These are phyloP conservation scores for Enteromius fasciolatus DNA, from an alignment of 2,797 vertebrate genomes.

Conservation along the genomic window DNA sequence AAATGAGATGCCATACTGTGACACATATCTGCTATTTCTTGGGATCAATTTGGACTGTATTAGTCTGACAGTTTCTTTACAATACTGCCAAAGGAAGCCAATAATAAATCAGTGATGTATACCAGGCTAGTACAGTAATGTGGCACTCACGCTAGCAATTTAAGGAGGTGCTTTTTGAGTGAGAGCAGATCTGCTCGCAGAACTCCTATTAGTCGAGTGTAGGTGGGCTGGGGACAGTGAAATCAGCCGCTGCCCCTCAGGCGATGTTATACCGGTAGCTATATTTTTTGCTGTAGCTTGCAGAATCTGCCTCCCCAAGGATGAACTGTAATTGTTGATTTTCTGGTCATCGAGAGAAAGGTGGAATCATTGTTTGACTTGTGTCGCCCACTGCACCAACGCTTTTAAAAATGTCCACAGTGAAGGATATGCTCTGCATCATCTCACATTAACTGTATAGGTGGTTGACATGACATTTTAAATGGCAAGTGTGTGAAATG, in stretches of 20 bases:
- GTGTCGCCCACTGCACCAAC: neutral
- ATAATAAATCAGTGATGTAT: constrained; percentile 42
- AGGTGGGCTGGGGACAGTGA: constrained; percentile 30
- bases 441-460: neutral
- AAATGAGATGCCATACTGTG: constrained; percentile 16
- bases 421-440: constrained; percentile 8
- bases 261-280: constrained; percentile 17
- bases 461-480: neutral
- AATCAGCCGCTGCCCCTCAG: constrained; percentile 32
- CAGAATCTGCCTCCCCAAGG: constrained; percentile 22
- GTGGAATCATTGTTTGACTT: constrained; percentile 35
- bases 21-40: constrained; percentile 27
- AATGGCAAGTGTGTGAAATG: neutral
- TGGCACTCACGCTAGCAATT: constrained; percentile 39
- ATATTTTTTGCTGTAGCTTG: constrained; percentile 36
- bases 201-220: constrained; percentile 40
- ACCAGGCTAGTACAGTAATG: constrained; percentile 57
- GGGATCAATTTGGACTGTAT: constrained; percentile 30
- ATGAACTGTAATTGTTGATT: constrained; percentile 42
- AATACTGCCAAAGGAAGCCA: constrained; percentile 32
- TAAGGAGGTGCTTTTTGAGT: constrained; percentile 30
- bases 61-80: constrained; percentile 31
- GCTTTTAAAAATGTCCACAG: constrained; percentile 50
- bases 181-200: constrained; percentile 45
- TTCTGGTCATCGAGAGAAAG: constrained; percentile 13